Conservation (phyloP, 2,888 invertebrate genomes). For the Boloria selene region DNA sequence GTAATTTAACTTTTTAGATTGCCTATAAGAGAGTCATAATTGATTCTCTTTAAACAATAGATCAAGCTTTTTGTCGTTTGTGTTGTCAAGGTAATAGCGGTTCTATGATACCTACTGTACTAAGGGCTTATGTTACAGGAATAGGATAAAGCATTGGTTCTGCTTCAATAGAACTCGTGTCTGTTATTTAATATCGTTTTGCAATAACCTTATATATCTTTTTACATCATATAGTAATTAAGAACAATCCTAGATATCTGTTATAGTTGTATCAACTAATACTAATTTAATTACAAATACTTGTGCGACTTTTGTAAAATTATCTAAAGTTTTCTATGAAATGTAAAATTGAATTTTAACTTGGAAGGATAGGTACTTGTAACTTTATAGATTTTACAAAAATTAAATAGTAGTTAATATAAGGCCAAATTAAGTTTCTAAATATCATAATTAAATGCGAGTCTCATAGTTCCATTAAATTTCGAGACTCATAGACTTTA, state of each 20-base stretch:
- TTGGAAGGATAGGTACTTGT: too few relatives aligned
- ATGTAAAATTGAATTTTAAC: too few relatives aligned
- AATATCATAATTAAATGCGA: too few relatives aligned
- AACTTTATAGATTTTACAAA: too few relatives aligned
- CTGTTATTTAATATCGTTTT: constrained; percentile 25
- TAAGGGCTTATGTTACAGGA: constrained; percentile 24
- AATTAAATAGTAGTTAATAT: too few relatives aligned
- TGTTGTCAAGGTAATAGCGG: constrained; percentile 34
- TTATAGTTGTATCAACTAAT: neutral
- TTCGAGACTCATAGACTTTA: too few relatives aligned
- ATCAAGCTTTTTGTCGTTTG: constrained; percentile 32
- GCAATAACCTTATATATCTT: constrained; percentile 20
- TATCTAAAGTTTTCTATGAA: too few relatives aligned
- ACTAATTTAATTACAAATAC: too few relatives aligned
- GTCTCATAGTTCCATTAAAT: too few relatives aligned
- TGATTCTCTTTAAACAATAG: constrained; percentile 23
- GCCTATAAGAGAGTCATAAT: neutral
- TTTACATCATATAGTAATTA: constrained; percentile 3
- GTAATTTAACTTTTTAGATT: too few relatives aligned
- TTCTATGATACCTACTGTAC: constrained; percentile 11
- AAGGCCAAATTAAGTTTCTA: too few relatives aligned
- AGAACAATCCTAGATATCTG: constrained; percentile 3
- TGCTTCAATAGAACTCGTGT: constrained; percentile 26
- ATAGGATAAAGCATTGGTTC: constrained; percentile 21
- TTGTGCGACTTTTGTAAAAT: too few relatives aligned